A percentile compares a stretch with the other conserved stretches of the same genome.
Conservation (phyloP, 2,888 invertebrate species). For the Leptura quadrifasciata region DNA sequence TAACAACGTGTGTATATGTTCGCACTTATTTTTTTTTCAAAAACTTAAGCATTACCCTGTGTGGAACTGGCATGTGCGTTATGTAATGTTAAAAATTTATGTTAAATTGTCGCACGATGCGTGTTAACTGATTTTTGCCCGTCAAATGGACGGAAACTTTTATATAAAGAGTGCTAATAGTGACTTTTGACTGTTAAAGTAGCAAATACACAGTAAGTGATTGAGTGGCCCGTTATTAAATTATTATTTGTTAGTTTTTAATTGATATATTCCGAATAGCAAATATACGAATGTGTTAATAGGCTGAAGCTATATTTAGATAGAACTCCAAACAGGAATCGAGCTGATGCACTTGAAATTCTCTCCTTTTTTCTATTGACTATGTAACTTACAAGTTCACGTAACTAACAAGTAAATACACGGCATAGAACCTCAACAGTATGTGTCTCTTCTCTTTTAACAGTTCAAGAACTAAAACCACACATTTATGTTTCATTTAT, state of each 20-base stretch:
- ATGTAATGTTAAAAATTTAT: constrained; percentile 43
- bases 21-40: constrained; percentile 45
- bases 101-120: constrained; percentile 1
- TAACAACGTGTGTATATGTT: constrained; percentile 60
- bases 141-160: constrained; percentile 12
- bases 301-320: constrained; percentile 65
- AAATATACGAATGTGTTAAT: constrained; percentile 54
- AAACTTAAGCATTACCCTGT: constrained; percentile 26
- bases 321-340: constrained; percentile 59
- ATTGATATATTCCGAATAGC: constrained; percentile 40
- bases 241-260: constrained; percentile 44
- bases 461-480: neutral
- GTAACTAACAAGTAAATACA: constrained; percentile 11
- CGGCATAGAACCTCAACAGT: neutral
- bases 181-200: constrained; percentile 29
- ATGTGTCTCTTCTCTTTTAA: neutral
- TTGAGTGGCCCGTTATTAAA: constrained; percentile 47
- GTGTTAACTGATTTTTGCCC: constrained; percentile 26
- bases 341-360: constrained; percentile 56
- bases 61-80: constrained; percentile 42
- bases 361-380: constrained; percentile 39
- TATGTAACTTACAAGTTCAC: constrained; percentile 36
- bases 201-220: constrained; percentile 59
- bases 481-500: neutral
- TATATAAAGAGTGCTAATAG: constrained; percentile 21